phyloP scores from a whole-genome alignment of 1,140 invertebrate genomes.

The Neodiprion fabricii region DNA sequence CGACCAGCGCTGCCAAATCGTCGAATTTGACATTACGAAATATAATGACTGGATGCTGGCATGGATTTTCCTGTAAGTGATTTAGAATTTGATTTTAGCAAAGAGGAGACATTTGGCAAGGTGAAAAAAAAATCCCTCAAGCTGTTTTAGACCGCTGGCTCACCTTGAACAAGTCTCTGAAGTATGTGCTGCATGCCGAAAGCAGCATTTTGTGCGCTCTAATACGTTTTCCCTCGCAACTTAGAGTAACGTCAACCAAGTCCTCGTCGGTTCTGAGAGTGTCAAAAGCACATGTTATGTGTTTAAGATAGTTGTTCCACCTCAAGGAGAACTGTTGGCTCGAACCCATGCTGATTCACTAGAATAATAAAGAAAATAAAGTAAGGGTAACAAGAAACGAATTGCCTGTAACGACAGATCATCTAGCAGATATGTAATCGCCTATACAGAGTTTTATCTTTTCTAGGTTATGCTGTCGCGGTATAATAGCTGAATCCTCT shows the following conservation, averaged over 20 bases:
- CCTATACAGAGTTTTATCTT: constrained; percentile 17
- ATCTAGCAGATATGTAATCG: neutral
- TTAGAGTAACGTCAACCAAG: constrained; percentile 85
- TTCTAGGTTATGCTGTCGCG: neutral
- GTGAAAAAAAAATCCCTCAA: neutral
- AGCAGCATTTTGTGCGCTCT: constrained; percentile 86
- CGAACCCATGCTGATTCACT: constrained; percentile 59
- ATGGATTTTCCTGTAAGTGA: constrained; percentile 74
- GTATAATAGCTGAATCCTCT: constrained; percentile 2
- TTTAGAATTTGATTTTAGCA: constrained; percentile 16
- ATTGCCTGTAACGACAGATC: neutral
- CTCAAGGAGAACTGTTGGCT: constrained; percentile 76
- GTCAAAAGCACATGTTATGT: constrained; percentile 79
- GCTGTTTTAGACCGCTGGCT: constrained; percentile 22
- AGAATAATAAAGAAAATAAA: constrained; percentile 25
- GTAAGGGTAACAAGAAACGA: constrained; percentile 11
- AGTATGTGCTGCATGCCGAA: constrained; percentile 83
- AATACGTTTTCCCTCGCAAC: constrained; percentile 82
- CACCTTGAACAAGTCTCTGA: constrained; percentile 80
- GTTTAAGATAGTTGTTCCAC: constrained; percentile 80
- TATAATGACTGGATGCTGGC: constrained; percentile 86
- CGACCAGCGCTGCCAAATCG: constrained; percentile 80
- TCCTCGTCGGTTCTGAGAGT: constrained; percentile 78
- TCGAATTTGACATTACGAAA: constrained; percentile 84
- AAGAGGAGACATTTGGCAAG: neutral